Conservation (phyloP, 92 coral and sea anemone genomes). For the Epizoanthus stellaris region DNA sequence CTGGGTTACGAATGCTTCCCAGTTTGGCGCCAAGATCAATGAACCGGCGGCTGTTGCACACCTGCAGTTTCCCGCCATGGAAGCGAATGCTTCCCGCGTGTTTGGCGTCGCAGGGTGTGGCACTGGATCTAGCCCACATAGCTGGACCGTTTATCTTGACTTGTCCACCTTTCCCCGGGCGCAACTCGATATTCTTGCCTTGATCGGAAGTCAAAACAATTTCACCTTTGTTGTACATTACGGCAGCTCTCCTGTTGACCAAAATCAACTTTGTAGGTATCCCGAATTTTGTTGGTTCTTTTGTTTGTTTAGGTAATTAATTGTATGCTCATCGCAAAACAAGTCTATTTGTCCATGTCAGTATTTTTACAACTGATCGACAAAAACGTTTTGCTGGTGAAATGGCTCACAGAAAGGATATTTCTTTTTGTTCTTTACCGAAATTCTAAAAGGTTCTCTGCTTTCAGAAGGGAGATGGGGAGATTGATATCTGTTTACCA, state of each 20-base stretch:
- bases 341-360: too few relatives aligned
- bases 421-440: too few relatives aligned
- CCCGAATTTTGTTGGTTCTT: too few relatives aligned
- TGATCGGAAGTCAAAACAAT: slow-evolving; percentile 43
- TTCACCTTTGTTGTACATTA: slow-evolving; percentile 52
- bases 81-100: slow-evolving; percentile 43
- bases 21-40: slow-evolving; percentile 51
- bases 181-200: slow-evolving; percentile 52
- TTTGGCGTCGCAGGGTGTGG: slow-evolving; percentile 19
- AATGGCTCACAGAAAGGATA: too few relatives aligned
- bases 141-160: slow-evolving; percentile 51
- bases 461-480: too few relatives aligned
- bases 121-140: background rate
- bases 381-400: too few relatives aligned
- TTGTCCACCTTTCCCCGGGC: slow-evolving; percentile 57
- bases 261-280: background rate
- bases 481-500: too few relatives aligned
- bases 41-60: slow-evolving; percentile 54
- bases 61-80: slow-evolving; percentile 40
- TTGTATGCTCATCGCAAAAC: too few relatives aligned
- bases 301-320: too few relatives aligned
- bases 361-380: too few relatives aligned
- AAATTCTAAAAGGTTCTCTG: too few relatives aligned
- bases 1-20: slow-evolving; percentile 51
- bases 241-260: slow-evolving; percentile 47